These are phyloP conservation scores for Toxotes chatareus DNA, from an alignment of 2,113 vertebrate genomes.

Conservation along the genomic window DNA sequence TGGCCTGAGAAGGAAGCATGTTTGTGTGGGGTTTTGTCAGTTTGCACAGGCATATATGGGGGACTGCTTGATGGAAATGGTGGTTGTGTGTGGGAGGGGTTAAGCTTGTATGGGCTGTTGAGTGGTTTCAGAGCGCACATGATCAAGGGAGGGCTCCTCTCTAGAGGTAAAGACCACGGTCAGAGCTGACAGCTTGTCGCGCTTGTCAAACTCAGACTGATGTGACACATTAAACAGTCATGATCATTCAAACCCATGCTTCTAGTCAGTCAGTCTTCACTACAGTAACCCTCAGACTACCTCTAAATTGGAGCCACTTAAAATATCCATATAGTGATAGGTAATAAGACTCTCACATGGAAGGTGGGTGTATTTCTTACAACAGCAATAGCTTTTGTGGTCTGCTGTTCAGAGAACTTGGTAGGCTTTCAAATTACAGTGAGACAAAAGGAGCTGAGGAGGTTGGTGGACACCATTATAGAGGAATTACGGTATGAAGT, in stretches of 20 bases:
- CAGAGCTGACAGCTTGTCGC: constrained; percentile 37
- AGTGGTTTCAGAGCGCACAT: constrained; percentile 3
- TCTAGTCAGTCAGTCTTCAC: constrained; percentile 27
- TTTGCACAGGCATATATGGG: constrained; percentile 28
- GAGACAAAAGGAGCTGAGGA: constrained; percentile 44
- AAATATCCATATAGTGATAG: constrained; percentile 12
- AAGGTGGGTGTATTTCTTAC: constrained; percentile 47
- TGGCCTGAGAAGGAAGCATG: constrained; percentile 21
- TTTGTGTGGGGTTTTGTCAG: constrained; percentile 52
- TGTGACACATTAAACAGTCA: constrained; percentile 39
- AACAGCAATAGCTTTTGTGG: constrained; percentile 40
- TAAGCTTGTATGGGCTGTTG: constrained; percentile 28
- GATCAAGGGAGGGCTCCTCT: constrained; percentile 36
- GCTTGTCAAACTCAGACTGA: constrained; percentile 36
- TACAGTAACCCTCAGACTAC: constrained; percentile 25
- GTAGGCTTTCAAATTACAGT: constrained; percentile 48
- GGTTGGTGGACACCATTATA: constrained; percentile 43
- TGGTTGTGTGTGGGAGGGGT: constrained; percentile 25
- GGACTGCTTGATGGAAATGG: constrained; percentile 36
- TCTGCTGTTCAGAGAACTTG: constrained; percentile 18
- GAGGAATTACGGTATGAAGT: constrained; percentile 30
- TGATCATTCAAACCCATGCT: constrained; percentile 40
- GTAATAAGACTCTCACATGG: constrained; percentile 42
- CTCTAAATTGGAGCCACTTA: constrained; percentile 44
- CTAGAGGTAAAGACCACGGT: constrained; percentile 37